Percentiles rank a stretch among this genome's conserved stretches.
Evolutionary conservation across 2,113 vertebrate genomes (phyloP).

Genomic region (Brachypteracias leptosomus): DNA sequence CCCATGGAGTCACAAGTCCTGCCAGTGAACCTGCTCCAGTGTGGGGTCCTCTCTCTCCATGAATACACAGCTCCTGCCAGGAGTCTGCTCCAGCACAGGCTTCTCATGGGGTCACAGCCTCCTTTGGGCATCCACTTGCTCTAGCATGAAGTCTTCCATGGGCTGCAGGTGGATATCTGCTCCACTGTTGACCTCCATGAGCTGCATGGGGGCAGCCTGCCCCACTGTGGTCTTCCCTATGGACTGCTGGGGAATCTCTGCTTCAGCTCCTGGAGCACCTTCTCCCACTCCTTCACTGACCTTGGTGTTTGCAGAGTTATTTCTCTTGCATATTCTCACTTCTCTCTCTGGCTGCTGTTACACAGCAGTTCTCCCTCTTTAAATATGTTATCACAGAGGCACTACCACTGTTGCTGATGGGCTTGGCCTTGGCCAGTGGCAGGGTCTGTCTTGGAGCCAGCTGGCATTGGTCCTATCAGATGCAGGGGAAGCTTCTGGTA

Average conservation of each 20-base stretch:
- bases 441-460: neutral
- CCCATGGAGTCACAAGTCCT: neutral
- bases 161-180: too few relatives aligned
- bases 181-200: neutral
- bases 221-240: neutral
- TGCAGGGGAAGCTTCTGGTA: too few relatives aligned
- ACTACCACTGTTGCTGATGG: neutral
- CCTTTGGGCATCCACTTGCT: neutral
- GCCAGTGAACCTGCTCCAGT: neutral
- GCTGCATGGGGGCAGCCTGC: neutral
- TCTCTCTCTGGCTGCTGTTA: neutral
- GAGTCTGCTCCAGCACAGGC: neutral
- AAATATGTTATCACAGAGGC: neutral
- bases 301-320: neutral
- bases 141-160: neutral
- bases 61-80: neutral
- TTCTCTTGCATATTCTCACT: neutral
- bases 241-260: neutral
- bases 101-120: neutral
- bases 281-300: neutral
- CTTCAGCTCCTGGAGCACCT: too few relatives aligned
- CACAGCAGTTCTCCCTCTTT: neutral
- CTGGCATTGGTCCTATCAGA: neutral
- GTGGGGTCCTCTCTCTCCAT: neutral
- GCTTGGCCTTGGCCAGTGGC: neutral